Evolutionary conservation across 1,140 invertebrate genomes (phyloP), one percentile per base, ranked within the genome.

Genomic region (Psilanteris sp.): DNA sequence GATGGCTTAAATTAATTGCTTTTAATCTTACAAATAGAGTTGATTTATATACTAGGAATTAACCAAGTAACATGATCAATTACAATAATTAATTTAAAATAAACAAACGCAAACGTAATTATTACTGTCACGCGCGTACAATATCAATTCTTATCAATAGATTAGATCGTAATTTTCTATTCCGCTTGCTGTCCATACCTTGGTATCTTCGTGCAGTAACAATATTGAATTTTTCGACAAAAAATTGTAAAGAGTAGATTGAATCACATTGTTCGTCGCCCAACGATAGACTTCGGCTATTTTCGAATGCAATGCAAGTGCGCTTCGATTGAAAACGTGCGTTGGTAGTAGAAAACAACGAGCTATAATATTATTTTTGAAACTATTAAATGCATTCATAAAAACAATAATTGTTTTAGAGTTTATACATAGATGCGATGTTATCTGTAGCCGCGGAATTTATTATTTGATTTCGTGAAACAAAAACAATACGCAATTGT

Each of bases 301-400:
- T 73, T 73, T 64, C 15, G 50, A 64, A 57, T 64, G 68, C 48
- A 43, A 48, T 50, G 68, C 68, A 57, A 73, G 57, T 50, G 29
- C 39, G 36, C 24, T 57, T 48, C 52, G 36, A 73, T 73, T 64
- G 70, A 73, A 73, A 73, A 73, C 70, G 70, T 73, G 70, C 59
- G 15, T 52, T 54, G 57, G 27, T 48, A 48, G 57, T 64, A 48
- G 14, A 57, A 48, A 64, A 48, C 48, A 54, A 62, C 39, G 29
- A 48, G 15, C 16, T 22, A 27, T 67, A 37, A 46, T 39, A 57
- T 57, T 41, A 48, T 39, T 50, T 62, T 39, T 0, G 5, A 36
- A 57, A 48, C 32, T 18, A 31, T 20, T 1, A 9, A 18, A 24
- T 22, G 20, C 9, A 22, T 11, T 11, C n/a, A n/a, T n/a, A n/a